Percentiles rank a stretch among this genome's conserved stretches.
Conservation (phyloP, 2,113 vertebrate species). For the Mesocricetus auratus region DNA sequence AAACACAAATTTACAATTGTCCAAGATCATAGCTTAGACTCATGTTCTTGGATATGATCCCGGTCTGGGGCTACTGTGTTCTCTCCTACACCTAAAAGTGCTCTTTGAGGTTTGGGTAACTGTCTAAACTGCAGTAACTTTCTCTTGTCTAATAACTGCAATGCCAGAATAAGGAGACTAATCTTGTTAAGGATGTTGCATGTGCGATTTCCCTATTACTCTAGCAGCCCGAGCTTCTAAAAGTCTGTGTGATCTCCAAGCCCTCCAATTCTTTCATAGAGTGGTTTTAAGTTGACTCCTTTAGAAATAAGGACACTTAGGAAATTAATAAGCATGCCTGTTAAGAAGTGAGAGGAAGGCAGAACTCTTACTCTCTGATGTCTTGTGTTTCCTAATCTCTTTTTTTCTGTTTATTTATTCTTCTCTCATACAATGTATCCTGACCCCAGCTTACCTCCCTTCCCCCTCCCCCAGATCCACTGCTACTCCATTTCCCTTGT, state of each 20-base stretch:
- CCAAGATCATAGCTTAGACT: background rate
- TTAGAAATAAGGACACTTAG: background rate
- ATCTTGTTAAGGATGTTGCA: background rate
- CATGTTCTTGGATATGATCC: background rate
- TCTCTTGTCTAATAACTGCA: background rate
- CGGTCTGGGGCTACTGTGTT: background rate
- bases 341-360: background rate
- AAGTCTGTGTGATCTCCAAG: background rate
- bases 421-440: background rate
- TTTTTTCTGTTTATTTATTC: background rate
- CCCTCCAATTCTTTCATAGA: background rate
- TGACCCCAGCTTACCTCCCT: no score
- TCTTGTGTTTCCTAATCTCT: background rate
- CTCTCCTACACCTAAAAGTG: background rate
- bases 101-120: background rate
- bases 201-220: background rate
- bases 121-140: background rate
- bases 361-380: background rate
- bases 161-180: background rate
- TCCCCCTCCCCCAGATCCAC: background rate
- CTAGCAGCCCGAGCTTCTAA: background rate
- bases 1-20: background rate
- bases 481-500: background rate
- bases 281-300: background rate
- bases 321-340: background rate